Percentiles rank a stretch among this genome's conserved stretches.
Evolutionary conservation across 92 coral and sea anemone genomes (phyloP).

Genomic region (Bergia sp.): DNA sequence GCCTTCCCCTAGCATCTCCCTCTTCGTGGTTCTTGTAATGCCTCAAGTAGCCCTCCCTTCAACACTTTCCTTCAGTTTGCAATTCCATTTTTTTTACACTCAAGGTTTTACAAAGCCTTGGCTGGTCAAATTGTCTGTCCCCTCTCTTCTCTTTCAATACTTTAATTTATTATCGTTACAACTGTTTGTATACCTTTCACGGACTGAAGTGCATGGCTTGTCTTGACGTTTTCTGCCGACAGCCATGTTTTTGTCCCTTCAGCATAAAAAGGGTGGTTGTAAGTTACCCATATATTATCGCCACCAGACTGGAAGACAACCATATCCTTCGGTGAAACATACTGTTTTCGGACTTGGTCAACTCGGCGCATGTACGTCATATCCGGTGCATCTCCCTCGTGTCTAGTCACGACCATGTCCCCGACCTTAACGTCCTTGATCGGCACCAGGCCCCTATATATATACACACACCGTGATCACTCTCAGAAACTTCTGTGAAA

Average conservation of each 20-base stretch:
- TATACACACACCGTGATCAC: not conserved
- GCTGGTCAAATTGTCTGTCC: not conserved
- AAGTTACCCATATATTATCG: slow-evolving; percentile 82
- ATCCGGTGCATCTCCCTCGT: slow-evolving; percentile 77
- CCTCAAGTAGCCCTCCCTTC: too few relatives aligned
- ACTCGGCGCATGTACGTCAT: slow-evolving; percentile 77
- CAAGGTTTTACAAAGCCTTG: too few relatives aligned
- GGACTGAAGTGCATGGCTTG: slow-evolving; percentile 67
- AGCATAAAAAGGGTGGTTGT: slow-evolving; percentile 79
- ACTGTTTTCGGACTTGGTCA: slow-evolving; percentile 75
- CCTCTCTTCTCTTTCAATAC: not conserved
- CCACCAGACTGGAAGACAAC: slow-evolving; percentile 68
- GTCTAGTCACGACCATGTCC: slow-evolving; percentile 85
- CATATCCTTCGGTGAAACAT: slow-evolving; percentile 63
- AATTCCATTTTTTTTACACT: too few relatives aligned
- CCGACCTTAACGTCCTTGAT: slow-evolving; percentile 72
- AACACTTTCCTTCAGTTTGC: too few relatives aligned
- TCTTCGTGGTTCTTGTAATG: too few relatives aligned
- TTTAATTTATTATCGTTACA: not conserved
- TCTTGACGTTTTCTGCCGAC: slow-evolving; percentile 69
- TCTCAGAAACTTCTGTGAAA: not conserved
- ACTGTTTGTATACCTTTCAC: slow-evolving; percentile 47
- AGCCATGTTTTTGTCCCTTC: slow-evolving; percentile 67
- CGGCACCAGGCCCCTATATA: slow-evolving; percentile 69
- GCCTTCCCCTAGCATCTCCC: too few relatives aligned